Evolutionary conservation across 1,140 invertebrate species (phyloP), one percentile per base, ranked within the genome.

Genomic region (Scaptomyza montana): DNA sequence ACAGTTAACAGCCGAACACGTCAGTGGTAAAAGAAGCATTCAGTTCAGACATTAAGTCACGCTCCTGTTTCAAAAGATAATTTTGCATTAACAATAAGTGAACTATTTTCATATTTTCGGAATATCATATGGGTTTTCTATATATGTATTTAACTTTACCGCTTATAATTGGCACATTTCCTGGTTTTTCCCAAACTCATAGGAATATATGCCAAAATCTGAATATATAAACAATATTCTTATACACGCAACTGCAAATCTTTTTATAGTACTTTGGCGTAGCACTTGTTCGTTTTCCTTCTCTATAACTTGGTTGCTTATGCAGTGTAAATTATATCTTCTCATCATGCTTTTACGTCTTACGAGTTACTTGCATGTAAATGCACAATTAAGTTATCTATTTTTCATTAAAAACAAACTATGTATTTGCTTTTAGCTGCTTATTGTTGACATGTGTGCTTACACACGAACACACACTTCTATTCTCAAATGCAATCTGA

Each of bases 1-100:
- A 61, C 70, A 55, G 64, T 68, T 72, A 66, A 41, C 55, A 43
- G 39, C 21, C 5, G 7, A 21, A 65, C 54, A 71, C 68, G 68
- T 36, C 33, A 36, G 7, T 71, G 54, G 43, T 39, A 39, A 45
- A 55, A 59, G 54, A 54, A 21, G 46, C 55, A 57, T 50, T 66
- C 45, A 9, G 39, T 43, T 36, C 41, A 16, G 12, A 10, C 45
- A 60, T 53, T 16, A 72, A 72, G 69, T 60, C 63, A 72, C 70
- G 64, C 64, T 55, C 70, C 41, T 30, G 16, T 25, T 16, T 30
- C 63, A 54, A 7, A 36, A 45, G 0, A 43, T 43, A 43, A n/a
- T 43, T 43, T n/a, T 43, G 39, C 39, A n/a, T 43, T 5, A n/a
- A 43, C 5, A n/a, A n/a, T 43, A 25, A 3, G 21, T 25, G 21